Evolutionary conservation across 2,113 vertebrate genomes (phyloP), one percentile per base, ranked within the genome.

Genomic region (Corydoras maculifer): DNA sequence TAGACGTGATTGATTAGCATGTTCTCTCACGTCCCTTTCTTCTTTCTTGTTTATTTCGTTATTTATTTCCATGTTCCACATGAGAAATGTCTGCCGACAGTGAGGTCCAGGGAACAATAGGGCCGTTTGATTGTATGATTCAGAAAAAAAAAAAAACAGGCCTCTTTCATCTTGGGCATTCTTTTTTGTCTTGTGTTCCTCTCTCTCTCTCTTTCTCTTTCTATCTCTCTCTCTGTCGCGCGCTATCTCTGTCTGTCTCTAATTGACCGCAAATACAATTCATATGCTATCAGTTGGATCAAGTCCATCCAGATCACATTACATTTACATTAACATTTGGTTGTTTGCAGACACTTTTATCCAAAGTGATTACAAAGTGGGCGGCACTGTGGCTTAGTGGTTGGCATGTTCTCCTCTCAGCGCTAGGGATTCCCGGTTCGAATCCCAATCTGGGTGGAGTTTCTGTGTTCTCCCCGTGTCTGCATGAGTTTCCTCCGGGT

Each of bases 1-100:
- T 69, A 29, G 71, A 66, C 59, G 14, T 48, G 62, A 61, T 69
- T 69, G 8, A 30, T 65, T 31, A 18, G 57, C 31, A 43, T 62
- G 32, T 62, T 58, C 53, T 2, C 8, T 68, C 14, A 59, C 65
- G 62, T 31, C 13, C 15, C 54, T 29, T n/a, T 18, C n/a, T 68
- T 57, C 53, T 67, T 54, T 49, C 65, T 74, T 70, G 71, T 78
- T 64, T 71, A 64, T 78, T 68, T 65, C 68, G 13, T 58, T 69
- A 65, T 74, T 78, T 75, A 75, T 75, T 31, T 75, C 60, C 43
- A 8, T 35, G 64, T 50, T 54, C 59, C 10, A 31, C 18, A 70
- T 74, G 54, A 68, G 57, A 67, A 68, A 71, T 48, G 68, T 58
- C 53, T 74, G 76, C 58, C 3, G 31, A 58, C 49, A 4, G n/a